phyloP scores from a whole-genome alignment of 2,113 vertebrate genomes.

The Rhinichthys klamathensis region DNA sequence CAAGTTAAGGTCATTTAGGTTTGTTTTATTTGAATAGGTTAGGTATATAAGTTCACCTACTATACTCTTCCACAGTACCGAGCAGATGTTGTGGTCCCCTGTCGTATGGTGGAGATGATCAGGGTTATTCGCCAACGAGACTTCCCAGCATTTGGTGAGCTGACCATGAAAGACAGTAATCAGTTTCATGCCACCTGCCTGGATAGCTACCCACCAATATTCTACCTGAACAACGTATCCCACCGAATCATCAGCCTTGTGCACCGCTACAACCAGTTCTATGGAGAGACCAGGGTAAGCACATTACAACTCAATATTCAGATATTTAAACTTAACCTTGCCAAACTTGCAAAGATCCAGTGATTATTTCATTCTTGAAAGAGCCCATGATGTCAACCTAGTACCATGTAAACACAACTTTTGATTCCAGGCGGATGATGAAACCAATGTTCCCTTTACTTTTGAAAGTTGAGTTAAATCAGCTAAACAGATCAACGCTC shows the following conservation, averaged over 20 bases:
- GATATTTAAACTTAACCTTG: background rate
- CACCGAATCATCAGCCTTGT: slow-evolving; percentile 82
- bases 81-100: slow-evolving; percentile 82
- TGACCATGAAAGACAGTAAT: slow-evolving; percentile 97
- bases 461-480: background rate
- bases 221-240: slow-evolving; percentile 88
- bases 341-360: background rate
- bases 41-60: background rate
- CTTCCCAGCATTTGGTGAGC: slow-evolving; percentile 85
- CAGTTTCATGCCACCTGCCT: slow-evolving; percentile 97
- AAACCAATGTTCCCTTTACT: background rate
- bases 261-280: slow-evolving; percentile 86
- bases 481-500: background rate
- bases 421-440: background rate
- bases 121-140: slow-evolving; percentile 77
- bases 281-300: slow-evolving; percentile 81
- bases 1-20: background rate
- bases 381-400: background rate
- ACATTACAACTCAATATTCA: background rate
- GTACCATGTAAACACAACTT: background rate
- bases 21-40: background rate
- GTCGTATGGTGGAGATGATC: slow-evolving; percentile 83
- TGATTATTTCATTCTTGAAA: background rate
- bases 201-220: slow-evolving; percentile 95
- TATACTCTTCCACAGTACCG: slow-evolving; percentile 78